Percentiles rank a stretch among this genome's conserved stretches.
These are phyloP conservation scores for Helarctos malayanus DNA, from an alignment of 2,797 vertebrate genomes.

Conservation along the genomic window DNA sequence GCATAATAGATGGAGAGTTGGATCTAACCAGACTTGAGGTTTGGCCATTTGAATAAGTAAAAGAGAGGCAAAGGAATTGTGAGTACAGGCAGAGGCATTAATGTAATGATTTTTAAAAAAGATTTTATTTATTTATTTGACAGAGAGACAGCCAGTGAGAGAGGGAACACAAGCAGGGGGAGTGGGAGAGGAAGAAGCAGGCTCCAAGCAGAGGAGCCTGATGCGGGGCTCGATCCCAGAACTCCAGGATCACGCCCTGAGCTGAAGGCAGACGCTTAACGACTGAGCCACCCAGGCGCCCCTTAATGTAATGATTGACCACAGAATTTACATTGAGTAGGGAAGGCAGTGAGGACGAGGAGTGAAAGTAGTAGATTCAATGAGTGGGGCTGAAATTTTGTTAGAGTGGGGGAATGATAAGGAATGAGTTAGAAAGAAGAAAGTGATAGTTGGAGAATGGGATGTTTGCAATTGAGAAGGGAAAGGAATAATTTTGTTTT, in stretches of 20 bases:
- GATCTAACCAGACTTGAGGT: conserved; percentile 32
- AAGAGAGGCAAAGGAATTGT: not conserved
- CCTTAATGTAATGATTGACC: not conserved
- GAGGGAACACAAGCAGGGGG: too few species aligned
- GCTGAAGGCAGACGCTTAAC: too few species aligned
- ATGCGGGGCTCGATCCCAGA: too few species aligned
- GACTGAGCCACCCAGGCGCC: too few species aligned
- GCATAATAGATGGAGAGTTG: not conserved
- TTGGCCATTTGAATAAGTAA: conserved; percentile 8
- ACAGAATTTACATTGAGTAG: not conserved
- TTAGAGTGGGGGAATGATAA: not conserved
- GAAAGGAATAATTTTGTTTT: not conserved
- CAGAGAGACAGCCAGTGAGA: too few species aligned
- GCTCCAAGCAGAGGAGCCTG: too few species aligned
- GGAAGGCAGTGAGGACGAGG: not conserved
- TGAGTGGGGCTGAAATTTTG: not conserved
- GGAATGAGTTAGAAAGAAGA: not conserved
- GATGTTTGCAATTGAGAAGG: not conserved
- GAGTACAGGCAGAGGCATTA: not conserved
- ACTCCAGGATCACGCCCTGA: too few species aligned
- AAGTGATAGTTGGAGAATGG: not conserved
- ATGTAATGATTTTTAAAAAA: not conserved
- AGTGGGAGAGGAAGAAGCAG: too few species aligned
- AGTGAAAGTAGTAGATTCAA: not conserved
- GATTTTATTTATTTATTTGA: too few species aligned